Evolutionary conservation across 2,888 invertebrate species (phyloP).

Genomic region (Tenodera sinensis): DNA sequence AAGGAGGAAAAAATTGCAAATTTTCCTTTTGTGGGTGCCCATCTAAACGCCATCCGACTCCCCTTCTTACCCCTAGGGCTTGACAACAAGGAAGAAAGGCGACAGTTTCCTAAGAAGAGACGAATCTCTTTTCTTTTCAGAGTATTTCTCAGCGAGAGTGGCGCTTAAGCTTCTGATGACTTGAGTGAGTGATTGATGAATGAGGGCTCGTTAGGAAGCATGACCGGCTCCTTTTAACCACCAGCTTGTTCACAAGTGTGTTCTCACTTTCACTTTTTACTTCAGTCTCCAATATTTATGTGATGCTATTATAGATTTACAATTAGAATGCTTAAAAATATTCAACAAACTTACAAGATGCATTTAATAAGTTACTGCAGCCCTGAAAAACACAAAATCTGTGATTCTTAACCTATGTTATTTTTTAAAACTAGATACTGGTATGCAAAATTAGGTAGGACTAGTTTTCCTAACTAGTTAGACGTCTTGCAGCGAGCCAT

Average conservation of each 20-base stretch:
- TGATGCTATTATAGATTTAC: no score
- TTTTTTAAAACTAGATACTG: no score
- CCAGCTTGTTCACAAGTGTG: background rate
- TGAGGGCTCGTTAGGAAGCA: background rate
- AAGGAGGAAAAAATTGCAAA: background rate
- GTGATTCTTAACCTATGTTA: no score
- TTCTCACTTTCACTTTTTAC: no score
- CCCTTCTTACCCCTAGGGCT: background rate
- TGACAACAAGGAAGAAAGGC: background rate
- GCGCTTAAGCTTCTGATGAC: background rate
- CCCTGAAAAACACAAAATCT: no score
- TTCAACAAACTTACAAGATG: no score
- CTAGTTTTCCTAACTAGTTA: no score
- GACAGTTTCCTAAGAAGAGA: background rate
- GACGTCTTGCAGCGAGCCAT: no score
- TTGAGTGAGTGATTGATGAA: background rate
- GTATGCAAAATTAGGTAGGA: no score
- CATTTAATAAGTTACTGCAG: no score
- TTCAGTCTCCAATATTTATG: no score
- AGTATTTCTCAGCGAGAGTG: background rate
- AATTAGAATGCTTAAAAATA: no score
- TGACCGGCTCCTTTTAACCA: background rate
- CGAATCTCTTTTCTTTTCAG: background rate
- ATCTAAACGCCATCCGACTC: background rate
- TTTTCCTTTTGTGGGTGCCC: background rate